Evolutionary conservation across 2,113 vertebrate species (phyloP), one percentile per base, ranked within the genome.

Genomic region (Noturus placidus): DNA sequence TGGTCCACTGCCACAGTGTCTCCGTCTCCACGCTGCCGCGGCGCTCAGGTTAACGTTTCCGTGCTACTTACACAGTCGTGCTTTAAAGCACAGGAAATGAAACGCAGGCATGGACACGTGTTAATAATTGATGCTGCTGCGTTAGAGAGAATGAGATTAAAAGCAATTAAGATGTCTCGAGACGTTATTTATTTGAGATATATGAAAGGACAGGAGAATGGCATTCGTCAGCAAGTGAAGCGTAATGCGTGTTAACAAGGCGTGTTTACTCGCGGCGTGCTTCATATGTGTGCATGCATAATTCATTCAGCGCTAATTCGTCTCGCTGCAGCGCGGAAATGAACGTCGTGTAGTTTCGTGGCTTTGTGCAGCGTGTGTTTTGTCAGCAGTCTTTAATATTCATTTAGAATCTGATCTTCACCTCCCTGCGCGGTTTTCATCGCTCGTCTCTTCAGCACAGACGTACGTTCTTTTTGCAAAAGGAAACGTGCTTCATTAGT

Each of bases 91-190:
- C 14, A 50, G 81, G 59, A 65, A 50, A 30, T 83, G 81, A 83
- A 94, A 93, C 93, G 93, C 79, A 89, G 86, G 82, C 92, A 77
- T 92, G 93, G 93, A 93, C 94, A 93, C 86, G 91, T 86, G 89
- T 92, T 89, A 96, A 95, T 95, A 89, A 95, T 95, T 95, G 83
- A 96, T 92, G 90, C 90, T 92, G 91, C 93, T 91, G 92, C 93
- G 91, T 94, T 94, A 89, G 92, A 92, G 79, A 70, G 69, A 78
- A 91, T 87, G 92, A 93, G 92, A 89, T 90, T 91, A 92, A 92
- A 91, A 94, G 93, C 92, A 94, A 94, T 95, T 94, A 93, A 94
- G 94, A 95, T 93, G 91, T 94, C 92, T 93, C 87, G 90, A 90
- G 88, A 86, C 88, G 90, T 90, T 93, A 90, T 91, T 93, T 92